Base-by-base conservation (phyloP, 2,797 vertebrate genomes). In the Buceros bicornis region DNA sequence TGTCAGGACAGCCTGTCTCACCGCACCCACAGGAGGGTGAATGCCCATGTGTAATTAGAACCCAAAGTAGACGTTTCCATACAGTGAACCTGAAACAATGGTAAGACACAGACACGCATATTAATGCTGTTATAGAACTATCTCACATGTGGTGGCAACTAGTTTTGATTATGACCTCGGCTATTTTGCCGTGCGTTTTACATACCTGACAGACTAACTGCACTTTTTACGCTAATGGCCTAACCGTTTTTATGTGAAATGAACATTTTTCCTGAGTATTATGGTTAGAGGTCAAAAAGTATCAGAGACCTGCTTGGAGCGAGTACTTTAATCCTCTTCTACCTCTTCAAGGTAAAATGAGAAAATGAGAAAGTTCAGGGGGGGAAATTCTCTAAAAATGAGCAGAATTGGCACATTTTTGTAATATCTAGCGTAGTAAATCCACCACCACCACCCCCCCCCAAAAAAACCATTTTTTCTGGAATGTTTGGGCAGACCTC, bases 401-500 rank as follows among this genome's bases (percentile, higher is more conserved):
- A 95, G 78, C 26, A 91, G 62, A 87, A 96, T 93, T n/a, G 26
- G 67, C 66, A 42, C 60, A 13, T 94, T 95, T 96, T 95, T 80
- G 16, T 9, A 76, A 93, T 28, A 93, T 87, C 74, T 92, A 86
- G 58, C 95, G 77, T 51, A 95, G 84, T 54, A 96, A 96, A 61
- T 24, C 31, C 13, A 33, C 33, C 33, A 33, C 33, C 33, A 33
- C 33, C 33, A 33, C 33, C 33, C 24, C 60, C 87, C 86, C 67
- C 28, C 33, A 33, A 33, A 51, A 94, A 90, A 93, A 96, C 45
- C 6, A 17, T 48, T 88, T 91, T 70, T 96, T 82, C 87, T 97
- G 90, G 90, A 97, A 96, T 93, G 66, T 95, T 92, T 97, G 94
- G 89, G 95, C 91, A 96, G 84, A 93, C 54, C 82, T 97, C 86